These are phyloP conservation scores for Dasysyrphus albostriatus DNA, from an alignment of 2,888 invertebrate species.

Conservation along the genomic window DNA sequence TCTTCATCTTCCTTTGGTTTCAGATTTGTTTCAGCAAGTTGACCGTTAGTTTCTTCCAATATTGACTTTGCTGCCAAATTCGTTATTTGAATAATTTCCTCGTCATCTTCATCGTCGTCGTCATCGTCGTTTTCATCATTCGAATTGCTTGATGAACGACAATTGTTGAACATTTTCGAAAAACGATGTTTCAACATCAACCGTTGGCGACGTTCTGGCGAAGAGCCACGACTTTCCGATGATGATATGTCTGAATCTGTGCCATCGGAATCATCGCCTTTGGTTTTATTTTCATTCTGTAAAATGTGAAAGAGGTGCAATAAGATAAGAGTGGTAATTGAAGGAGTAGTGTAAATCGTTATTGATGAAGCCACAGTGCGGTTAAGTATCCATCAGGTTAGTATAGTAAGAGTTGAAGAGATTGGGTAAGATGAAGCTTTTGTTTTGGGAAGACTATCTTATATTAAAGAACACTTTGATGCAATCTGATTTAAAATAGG, in stretches of 20 bases:
- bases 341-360: not conserved
- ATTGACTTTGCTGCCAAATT: constrained; percentile 18
- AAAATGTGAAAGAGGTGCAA: constrained; percentile 32
- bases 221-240: constrained; percentile 81
- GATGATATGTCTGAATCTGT: constrained; percentile 82
- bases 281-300: constrained; percentile 58
- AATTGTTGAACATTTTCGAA: constrained; percentile 79
- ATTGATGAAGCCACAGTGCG: not conserved
- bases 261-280: constrained; percentile 77
- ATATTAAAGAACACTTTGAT: too few relatives aligned
- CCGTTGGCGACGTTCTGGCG: constrained; percentile 77
- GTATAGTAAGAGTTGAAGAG: not conserved
- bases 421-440: not conserved
- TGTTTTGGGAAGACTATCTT: not conserved
- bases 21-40: constrained; percentile 24
- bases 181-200: constrained; percentile 78
- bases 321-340: not conserved
- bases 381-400: not conserved
- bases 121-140: constrained; percentile 80
- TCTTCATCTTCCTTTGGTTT: constrained; percentile 58
- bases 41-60: not conserved
- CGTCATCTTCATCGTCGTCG: constrained; percentile 78
- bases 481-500: too few relatives aligned
- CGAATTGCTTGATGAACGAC: constrained; percentile 81
- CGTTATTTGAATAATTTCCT: constrained; percentile 66